These are phyloP conservation scores for Homarus gammarus DNA, from an alignment of 2,888 invertebrate genomes.

Conservation along the genomic window DNA sequence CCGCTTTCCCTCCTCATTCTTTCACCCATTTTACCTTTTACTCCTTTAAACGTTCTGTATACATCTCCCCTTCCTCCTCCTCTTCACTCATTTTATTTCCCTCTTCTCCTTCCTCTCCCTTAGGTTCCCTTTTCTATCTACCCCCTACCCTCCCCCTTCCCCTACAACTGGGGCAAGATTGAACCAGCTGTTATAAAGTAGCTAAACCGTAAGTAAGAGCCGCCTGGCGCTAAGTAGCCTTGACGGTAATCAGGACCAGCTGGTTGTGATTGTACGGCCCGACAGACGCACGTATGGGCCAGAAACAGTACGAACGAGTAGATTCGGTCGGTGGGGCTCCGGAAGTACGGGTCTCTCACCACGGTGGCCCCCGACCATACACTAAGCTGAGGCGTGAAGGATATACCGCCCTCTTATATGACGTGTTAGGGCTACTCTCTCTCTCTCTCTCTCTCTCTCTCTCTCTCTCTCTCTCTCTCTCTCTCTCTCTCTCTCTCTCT, in stretches of 20 bases:
- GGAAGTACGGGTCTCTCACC: too few relatives aligned
- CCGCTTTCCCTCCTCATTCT: neutral
- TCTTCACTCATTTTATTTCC: neutral
- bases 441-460: too few relatives aligned
- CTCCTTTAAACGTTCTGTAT: too few relatives aligned
- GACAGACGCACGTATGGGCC: neutral
- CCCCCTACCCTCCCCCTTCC: neutral
- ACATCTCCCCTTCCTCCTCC: neutral
- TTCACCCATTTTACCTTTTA: too few relatives aligned
- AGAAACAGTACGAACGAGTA: too few relatives aligned
- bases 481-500: too few relatives aligned
- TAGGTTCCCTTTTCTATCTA: neutral
- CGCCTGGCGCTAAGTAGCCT: constrained; percentile 26
- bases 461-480: too few relatives aligned
- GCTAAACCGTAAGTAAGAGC: neutral
- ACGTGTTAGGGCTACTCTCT: too few relatives aligned
- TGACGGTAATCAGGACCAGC: constrained; percentile 12
- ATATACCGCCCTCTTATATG: too few relatives aligned
- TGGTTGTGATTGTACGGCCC: neutral
- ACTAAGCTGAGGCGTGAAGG: too few relatives aligned
- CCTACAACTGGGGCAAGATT: neutral
- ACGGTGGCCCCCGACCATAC: too few relatives aligned
- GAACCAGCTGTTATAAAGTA: constrained; percentile 35
- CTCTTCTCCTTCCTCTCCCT: neutral
- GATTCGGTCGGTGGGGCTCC: too few relatives aligned